These are phyloP conservation scores for Aurelia sp. DNA, from an alignment of 30 jellyfish, hydroid and myxozoan species.

Conservation along the genomic window DNA sequence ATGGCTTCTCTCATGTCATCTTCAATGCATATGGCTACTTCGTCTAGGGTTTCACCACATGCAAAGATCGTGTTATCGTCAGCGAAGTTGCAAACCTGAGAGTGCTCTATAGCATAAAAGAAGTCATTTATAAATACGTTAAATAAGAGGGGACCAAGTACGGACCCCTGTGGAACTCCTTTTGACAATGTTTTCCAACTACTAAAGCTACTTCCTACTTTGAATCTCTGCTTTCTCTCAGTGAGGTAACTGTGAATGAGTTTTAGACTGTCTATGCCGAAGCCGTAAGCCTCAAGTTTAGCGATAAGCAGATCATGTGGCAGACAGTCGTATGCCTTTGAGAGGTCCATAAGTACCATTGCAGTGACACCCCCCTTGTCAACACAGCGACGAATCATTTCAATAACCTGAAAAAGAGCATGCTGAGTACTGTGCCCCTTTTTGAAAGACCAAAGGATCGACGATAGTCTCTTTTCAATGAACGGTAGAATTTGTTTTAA, in stretches of 20 bases:
- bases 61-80: slow-evolving; percentile 47
- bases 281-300: too few relatives aligned
- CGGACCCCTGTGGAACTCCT: slow-evolving; percentile 32
- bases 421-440: slow-evolving; percentile 34
- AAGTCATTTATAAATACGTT: slow-evolving; percentile 7
- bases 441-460: slow-evolving; percentile 26
- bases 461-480: slow-evolving; percentile 31
- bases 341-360: too few relatives aligned
- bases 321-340: not conserved
- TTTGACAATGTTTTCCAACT: too few relatives aligned
- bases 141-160: not conserved
- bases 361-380: not conserved
- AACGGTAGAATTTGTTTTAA: slow-evolving; percentile 6
- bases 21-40: slow-evolving; percentile 43
- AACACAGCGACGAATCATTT: not conserved
- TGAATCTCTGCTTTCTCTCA: too few relatives aligned
- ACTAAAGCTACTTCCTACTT: too few relatives aligned
- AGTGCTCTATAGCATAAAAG: too few relatives aligned
- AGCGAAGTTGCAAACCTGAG: slow-evolving; percentile 63
- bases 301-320: too few relatives aligned
- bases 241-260: too few relatives aligned
- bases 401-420: slow-evolving; percentile 33
- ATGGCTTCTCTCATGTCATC: slow-evolving; percentile 43
- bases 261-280: too few relatives aligned
- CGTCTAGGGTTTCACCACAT: slow-evolving; percentile 54